Evolutionary conservation across 2,797 vertebrate genomes (phyloP).

Genomic region (Sarcoramphus papa): DNA sequence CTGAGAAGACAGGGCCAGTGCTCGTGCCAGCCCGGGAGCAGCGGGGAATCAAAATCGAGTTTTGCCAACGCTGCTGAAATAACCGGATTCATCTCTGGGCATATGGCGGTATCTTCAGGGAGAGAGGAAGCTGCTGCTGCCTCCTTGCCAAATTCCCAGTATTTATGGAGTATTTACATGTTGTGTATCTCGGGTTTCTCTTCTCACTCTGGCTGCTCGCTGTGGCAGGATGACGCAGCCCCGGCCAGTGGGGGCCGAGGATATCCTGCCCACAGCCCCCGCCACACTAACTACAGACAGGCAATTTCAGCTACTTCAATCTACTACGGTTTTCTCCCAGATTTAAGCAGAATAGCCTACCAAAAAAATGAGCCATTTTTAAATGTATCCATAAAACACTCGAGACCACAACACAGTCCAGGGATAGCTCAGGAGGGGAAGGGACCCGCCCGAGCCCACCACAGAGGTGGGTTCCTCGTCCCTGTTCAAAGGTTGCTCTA

Average conservation of each 20-base stretch:
- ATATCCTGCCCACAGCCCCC: neutral
- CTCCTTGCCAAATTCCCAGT: conserved; percentile 44
- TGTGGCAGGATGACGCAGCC: conserved; percentile 24
- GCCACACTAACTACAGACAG: neutral
- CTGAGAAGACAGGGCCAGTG: neutral
- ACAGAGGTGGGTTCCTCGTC: neutral
- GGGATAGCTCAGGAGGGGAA: neutral
- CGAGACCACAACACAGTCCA: neutral
- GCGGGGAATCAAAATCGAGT: rapidly evolving
- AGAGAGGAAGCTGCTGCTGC: conserved; percentile 47
- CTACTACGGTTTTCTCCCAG: neutral
- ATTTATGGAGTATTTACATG: conserved; percentile 53
- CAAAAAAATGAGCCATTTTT: neutral
- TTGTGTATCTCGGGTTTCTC: conserved; percentile 25
- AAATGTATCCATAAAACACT: neutral
- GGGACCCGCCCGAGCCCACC: neutral
- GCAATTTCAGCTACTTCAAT: neutral
- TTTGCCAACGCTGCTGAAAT: conserved; percentile 23
- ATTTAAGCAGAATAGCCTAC: neutral
- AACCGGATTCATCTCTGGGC: conserved; percentile 24
- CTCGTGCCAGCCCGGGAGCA: neutral
- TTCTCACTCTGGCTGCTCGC: neutral
- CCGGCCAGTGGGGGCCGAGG: rapidly evolving
- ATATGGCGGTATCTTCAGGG: conserved; percentile 42
- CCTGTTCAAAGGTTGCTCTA: neutral